A percentile compares a stretch with the other conserved stretches of the same genome.
phyloP scores from a whole-genome alignment of 2,113 vertebrate genomes.

The Eulemur rufifrons region DNA sequence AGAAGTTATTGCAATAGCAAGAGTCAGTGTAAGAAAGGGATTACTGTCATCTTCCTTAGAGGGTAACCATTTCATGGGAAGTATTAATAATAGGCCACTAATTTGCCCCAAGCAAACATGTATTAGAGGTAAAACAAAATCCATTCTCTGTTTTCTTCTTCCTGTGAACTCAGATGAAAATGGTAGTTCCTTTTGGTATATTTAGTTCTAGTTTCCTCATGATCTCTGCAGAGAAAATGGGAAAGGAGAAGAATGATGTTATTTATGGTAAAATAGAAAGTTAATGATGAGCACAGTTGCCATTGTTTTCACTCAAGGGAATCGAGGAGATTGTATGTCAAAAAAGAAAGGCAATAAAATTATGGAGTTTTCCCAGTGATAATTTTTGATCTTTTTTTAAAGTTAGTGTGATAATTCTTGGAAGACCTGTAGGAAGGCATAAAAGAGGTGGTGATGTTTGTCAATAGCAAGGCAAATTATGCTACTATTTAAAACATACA shows the following conservation, averaged over 20 bases:
- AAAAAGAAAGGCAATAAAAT: background rate
- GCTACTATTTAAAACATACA: background rate
- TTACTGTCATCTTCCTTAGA: background rate
- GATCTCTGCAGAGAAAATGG: background rate
- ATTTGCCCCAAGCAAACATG: background rate
- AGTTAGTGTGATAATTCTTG: background rate
- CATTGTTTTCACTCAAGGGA: background rate
- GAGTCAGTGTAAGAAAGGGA: background rate
- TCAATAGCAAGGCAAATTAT: slow-evolving; percentile 27
- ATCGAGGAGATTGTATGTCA: background rate
- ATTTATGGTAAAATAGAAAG: background rate
- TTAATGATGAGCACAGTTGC: background rate
- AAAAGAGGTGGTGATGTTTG: slow-evolving; percentile 12
- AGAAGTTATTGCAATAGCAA: background rate
- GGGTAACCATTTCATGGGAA: background rate
- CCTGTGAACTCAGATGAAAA: background rate
- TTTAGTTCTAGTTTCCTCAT: background rate
- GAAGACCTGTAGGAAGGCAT: background rate
- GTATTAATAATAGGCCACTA: background rate
- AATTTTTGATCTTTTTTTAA: slow-evolving; percentile 9
- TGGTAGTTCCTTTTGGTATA: background rate
- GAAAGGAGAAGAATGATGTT: slow-evolving; percentile 8
- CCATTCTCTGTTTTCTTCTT: background rate
- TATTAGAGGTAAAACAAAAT: slow-evolving; percentile 9
- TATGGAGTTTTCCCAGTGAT: background rate